Evolutionary conservation across 2,888 invertebrate genomes (phyloP).

Genomic region (Emesis furor): DNA sequence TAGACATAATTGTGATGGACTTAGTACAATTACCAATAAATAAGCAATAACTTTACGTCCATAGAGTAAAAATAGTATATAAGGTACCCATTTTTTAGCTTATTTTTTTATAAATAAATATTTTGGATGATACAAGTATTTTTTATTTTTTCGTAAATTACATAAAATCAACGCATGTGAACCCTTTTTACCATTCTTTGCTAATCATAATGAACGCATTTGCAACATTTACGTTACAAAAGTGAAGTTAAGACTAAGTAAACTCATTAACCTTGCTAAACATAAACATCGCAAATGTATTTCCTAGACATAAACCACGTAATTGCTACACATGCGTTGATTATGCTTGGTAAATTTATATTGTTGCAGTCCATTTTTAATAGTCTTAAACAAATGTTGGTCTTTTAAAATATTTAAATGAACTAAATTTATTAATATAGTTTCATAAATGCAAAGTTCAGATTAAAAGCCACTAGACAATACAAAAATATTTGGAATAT

Average conservation of each 20-base stretch:
- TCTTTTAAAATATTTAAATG: slow-evolving; percentile 22
- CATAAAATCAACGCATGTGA: slow-evolving; percentile 11
- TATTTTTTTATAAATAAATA: neutral
- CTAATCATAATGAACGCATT: slow-evolving; percentile 6
- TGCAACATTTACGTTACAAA: slow-evolving; percentile 24
- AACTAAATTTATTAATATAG: slow-evolving; percentile 14
- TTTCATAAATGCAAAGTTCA: slow-evolving; percentile 1
- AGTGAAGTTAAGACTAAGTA: neutral
- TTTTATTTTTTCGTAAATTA: slow-evolving; percentile 6
- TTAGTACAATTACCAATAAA: no score
- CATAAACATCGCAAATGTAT: slow-evolving; percentile 22
- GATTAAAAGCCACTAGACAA: slow-evolving; percentile 3
- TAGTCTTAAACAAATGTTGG: slow-evolving; percentile 16
- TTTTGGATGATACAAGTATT: slow-evolving; percentile 8
- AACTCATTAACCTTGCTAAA: slow-evolving; percentile 4
- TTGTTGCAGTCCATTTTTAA: slow-evolving; percentile 3
- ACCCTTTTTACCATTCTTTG: slow-evolving; percentile 1
- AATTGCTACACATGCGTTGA: slow-evolving; percentile 16
- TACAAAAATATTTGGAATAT: slow-evolving; percentile 9
- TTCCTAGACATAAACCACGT: slow-evolving; percentile 16
- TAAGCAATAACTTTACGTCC: neutral
- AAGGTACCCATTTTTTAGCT: neutral
- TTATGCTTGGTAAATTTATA: neutral
- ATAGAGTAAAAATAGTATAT: neutral
- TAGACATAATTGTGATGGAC: no score